These are phyloP conservation scores for Drosophila paucipuncta DNA, from an alignment of 2,888 invertebrate species.

Conservation along the genomic window DNA sequence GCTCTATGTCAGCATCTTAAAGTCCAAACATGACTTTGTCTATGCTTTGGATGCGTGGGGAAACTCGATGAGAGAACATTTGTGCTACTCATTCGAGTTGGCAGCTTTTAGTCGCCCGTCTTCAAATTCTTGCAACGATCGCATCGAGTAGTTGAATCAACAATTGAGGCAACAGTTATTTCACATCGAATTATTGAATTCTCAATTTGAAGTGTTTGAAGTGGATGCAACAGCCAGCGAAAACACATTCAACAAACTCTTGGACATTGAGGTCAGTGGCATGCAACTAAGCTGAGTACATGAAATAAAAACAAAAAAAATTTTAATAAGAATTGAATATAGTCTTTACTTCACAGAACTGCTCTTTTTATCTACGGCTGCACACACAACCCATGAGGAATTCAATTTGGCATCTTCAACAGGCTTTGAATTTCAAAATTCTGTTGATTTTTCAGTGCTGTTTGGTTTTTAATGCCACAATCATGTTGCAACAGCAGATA, in stretches of 20 bases:
- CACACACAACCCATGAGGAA: neutral
- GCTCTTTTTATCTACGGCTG: neutral
- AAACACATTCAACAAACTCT: neutral
- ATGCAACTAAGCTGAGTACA: neutral
- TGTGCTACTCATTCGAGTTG: neutral
- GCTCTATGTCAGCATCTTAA: neutral
- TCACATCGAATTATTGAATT: constrained; percentile 3
- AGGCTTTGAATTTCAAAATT: neutral
- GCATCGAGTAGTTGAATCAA: constrained; percentile 2
- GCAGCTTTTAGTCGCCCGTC: neutral
- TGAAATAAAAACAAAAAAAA: neutral
- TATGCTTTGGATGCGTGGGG: neutral
- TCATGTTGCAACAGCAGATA: neutral
- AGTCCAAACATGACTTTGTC: neutral
- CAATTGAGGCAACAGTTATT: neutral
- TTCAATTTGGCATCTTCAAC: neutral
- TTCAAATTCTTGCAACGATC: constrained; percentile 5
- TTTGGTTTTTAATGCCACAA: neutral
- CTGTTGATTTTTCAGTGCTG: neutral
- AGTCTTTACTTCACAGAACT: neutral
- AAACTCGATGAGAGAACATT: neutral
- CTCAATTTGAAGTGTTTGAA: neutral
- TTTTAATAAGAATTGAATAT: no score
- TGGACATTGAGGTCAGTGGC: constrained; percentile 8
- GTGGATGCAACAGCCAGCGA: neutral